These are phyloP conservation scores for Globia sparganii DNA, from an alignment of 2,888 invertebrate genomes.

Conservation along the genomic window DNA sequence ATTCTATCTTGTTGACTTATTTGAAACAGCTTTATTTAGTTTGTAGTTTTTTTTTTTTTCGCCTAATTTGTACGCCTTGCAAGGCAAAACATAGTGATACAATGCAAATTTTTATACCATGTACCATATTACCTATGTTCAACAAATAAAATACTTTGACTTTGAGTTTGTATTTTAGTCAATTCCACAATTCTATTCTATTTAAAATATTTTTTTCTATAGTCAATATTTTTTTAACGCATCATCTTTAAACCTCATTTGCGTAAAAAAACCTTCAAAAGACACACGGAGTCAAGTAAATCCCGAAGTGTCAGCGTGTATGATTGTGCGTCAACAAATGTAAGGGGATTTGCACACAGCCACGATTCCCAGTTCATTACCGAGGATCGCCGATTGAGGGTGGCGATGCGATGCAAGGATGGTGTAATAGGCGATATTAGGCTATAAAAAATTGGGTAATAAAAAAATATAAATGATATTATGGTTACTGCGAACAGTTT, in stretches of 20 bases:
- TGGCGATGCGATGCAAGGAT: constrained; percentile 28
- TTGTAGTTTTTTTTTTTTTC: no score
- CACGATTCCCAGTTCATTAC: constrained; percentile 74
- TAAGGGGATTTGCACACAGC: constrained; percentile 73
- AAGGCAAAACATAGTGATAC: no score
- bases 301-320: constrained; percentile 45
- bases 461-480: no score
- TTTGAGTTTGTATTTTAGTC: no score
- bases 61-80: no score
- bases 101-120: no score
- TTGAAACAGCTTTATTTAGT: no score
- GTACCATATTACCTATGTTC: no score
- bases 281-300: constrained; percentile 25
- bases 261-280: constrained; percentile 13
- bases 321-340: constrained; percentile 73
- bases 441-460: no score
- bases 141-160: no score
- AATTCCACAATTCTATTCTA: background rate
- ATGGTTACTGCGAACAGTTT: no score
- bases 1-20: no score
- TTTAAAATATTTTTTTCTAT: background rate
- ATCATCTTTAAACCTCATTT: background rate
- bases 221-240: background rate
- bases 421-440: constrained; percentile 5
- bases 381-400: constrained; percentile 38